Evolutionary conservation across 1,140 invertebrate species (phyloP), one percentile per base, ranked within the genome.

Genomic region (Magallana ariakensis): DNA sequence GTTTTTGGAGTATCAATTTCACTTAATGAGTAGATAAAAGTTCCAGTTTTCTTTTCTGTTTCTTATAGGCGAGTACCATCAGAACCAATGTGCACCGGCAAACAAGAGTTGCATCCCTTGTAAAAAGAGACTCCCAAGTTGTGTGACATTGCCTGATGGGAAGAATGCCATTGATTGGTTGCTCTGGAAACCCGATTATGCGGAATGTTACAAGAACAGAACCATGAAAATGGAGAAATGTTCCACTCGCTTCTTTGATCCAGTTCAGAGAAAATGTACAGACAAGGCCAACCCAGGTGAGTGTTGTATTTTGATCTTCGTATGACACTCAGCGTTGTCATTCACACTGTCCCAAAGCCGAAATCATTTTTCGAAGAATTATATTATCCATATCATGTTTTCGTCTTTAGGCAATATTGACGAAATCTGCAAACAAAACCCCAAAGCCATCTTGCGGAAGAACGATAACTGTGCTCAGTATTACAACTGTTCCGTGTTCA

Each of bases 401-500:
- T 46, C 3, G 5, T 46, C 70, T 86, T 7, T 55, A 90, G 89
- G 60, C n/a, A 86, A 89, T 80, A 83, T 90, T 11, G 58, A 75
- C 55, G 56, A 84, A 9, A 85, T 86, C 26, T 90, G 89, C 80
- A 81, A 81, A 33, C 84, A 87, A 6, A 88, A 90, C 22, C 86
- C 84, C 9, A 81, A 7, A 9, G 84, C 84, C 15, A 86, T 90
- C 56, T 86, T 86, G 60, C 80, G 82, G 58, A 86, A 90, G 75
- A 58, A 75, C 2, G 85, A 85, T 15, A 91, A 92, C 87, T 92
- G 92, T 90, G 92, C 89, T 22, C 91, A 91, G 86, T 92, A 92
- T 62, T 92, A 91, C 84, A 89, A 92, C 89, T 92, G 92, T 85
- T 86, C 87, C 58, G 46, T 86, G 54, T 55, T 33, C 4, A 58